These are phyloP conservation scores for Macaria liturata DNA, from an alignment of 2,888 invertebrate genomes.

Conservation along the genomic window DNA sequence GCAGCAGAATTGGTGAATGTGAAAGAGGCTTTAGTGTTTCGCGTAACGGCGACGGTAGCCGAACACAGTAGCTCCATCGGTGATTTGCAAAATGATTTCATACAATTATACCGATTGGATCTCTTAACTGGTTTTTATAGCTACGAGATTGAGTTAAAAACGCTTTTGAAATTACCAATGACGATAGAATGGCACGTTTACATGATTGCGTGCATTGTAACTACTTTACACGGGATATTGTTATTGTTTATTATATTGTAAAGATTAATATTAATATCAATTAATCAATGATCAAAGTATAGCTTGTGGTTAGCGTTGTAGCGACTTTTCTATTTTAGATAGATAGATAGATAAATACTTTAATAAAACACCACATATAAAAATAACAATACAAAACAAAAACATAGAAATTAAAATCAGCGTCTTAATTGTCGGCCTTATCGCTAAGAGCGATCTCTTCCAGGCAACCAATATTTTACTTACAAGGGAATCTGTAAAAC, in stretches of 20 bases:
- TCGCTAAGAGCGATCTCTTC: too few species aligned
- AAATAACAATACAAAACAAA: too few species aligned
- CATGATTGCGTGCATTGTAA: conserved; percentile 24
- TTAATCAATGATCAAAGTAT: too few species aligned
- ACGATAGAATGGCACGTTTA: conserved; percentile 33
- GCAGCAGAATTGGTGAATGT: not conserved
- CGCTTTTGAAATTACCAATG: conserved; percentile 39
- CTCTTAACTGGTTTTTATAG: conserved; percentile 40
- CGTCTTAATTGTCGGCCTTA: too few species aligned
- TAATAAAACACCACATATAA: too few species aligned
- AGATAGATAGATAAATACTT: too few species aligned
- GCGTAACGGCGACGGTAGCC: conserved; percentile 80
- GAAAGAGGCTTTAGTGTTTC: conserved; percentile 59
- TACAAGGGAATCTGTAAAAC: too few species aligned
- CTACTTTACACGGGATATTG: not conserved
- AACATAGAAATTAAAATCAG: too few species aligned
- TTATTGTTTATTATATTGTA: conserved; percentile 6
- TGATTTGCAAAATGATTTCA: conserved; percentile 46
- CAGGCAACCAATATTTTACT: too few species aligned
- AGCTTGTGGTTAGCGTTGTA: too few species aligned
- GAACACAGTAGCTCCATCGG: conserved; percentile 32
- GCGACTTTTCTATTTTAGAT: too few species aligned
- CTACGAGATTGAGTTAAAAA: conserved; percentile 37
- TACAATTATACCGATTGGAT: conserved; percentile 43
- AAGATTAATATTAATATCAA: not conserved